Evolutionary conservation across 2,113 vertebrate species (phyloP).

Genomic region (Saguinus imperator): DNA sequence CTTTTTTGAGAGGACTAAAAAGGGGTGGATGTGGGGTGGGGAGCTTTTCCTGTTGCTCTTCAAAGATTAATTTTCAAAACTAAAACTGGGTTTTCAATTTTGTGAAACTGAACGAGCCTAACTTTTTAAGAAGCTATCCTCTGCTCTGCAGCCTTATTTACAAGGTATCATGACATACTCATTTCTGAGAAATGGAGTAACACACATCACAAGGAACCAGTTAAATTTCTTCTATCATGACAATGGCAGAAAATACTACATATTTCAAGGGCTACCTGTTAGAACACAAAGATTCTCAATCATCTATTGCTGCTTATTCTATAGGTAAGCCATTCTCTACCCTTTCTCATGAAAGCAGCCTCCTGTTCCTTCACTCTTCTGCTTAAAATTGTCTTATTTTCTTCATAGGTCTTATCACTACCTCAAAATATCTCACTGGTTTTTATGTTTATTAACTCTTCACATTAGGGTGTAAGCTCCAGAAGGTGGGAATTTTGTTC

Average conservation of each 20-base stretch:
- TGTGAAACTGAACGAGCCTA: neutral
- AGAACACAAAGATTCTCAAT: neutral
- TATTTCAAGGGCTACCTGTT: neutral
- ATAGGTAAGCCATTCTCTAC: neutral
- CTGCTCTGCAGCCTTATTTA: neutral
- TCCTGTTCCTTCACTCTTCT: neutral
- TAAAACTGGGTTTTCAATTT: slow-evolving; percentile 33
- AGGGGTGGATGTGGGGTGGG: neutral
- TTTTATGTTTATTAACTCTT: neutral
- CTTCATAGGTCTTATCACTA: neutral
- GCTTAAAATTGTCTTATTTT: neutral
- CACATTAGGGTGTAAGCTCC: neutral
- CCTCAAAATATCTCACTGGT: neutral
- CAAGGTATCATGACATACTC: neutral
- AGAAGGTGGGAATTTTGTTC: neutral
- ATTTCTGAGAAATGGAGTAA: slow-evolving; percentile 19
- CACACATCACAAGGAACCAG: neutral
- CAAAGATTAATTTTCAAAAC: slow-evolving; percentile 32
- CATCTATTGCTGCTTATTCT: neutral
- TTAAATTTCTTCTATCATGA: neutral
- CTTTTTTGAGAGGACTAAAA: neutral
- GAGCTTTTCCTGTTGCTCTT: slow-evolving; percentile 35
- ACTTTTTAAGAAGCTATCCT: neutral
- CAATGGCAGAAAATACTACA: neutral
- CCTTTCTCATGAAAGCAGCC: neutral